Evolutionary conservation across 1,140 invertebrate species (phyloP).

Genomic region (Drosophila melanica): DNA sequence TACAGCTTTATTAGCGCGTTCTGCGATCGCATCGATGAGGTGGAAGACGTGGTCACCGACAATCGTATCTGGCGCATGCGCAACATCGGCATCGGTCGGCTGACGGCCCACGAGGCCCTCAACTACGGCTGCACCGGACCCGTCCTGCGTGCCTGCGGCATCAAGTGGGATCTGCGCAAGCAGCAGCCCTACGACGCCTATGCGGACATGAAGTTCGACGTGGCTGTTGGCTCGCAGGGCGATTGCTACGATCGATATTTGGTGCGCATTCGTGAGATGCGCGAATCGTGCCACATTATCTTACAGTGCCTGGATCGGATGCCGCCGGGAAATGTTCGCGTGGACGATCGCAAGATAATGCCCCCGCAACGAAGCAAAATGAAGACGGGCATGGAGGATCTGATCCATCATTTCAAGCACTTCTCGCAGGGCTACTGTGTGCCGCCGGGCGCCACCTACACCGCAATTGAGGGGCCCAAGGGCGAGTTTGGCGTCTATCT

Average conservation of each 20-base stretch:
- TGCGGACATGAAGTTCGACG: slow-evolving; percentile 93
- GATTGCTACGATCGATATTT: slow-evolving; percentile 91
- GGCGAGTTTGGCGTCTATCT: slow-evolving; percentile 95
- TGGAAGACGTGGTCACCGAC: slow-evolving; percentile 92
- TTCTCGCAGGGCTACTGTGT: slow-evolving; percentile 92
- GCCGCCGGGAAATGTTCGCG: slow-evolving; percentile 92
- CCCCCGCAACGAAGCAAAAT: slow-evolving; percentile 92
- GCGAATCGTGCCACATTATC: slow-evolving; percentile 90
- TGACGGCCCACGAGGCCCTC: slow-evolving; percentile 92
- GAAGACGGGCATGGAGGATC: slow-evolving; percentile 95
- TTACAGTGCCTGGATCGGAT: slow-evolving; percentile 93
- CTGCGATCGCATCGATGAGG: slow-evolving; percentile 91
- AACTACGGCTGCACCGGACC: slow-evolving; percentile 92
- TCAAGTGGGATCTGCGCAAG: slow-evolving; percentile 96
- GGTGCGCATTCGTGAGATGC: slow-evolving; percentile 91
- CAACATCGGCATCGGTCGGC: slow-evolving; percentile 90
- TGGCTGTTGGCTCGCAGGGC: slow-evolving; percentile 92
- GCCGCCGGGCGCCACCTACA: slow-evolving; percentile 92
- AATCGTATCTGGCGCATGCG: slow-evolving; percentile 93
- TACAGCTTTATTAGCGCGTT: slow-evolving; percentile 90
- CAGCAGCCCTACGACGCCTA: slow-evolving; percentile 94
- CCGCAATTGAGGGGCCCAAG: slow-evolving; percentile 92
- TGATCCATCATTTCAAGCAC: slow-evolving; percentile 95
- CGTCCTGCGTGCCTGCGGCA: slow-evolving; percentile 91
- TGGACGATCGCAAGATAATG: slow-evolving; percentile 93